phyloP scores from a whole-genome alignment of 2,888 invertebrate species.

The Apoda limacodes region DNA sequence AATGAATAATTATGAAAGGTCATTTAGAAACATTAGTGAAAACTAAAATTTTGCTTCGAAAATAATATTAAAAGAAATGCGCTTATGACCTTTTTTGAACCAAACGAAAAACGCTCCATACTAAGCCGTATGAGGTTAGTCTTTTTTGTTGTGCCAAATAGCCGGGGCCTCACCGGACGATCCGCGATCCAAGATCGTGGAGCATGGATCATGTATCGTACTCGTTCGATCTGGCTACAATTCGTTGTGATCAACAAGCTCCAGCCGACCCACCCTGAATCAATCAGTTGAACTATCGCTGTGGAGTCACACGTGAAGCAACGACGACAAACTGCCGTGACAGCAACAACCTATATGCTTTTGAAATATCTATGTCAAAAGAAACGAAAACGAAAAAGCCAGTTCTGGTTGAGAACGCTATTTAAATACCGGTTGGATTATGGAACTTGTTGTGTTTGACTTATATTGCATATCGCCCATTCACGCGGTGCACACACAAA shows the following conservation, averaged over 20 bases:
- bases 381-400: background rate
- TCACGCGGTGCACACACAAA: background rate
- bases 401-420: background rate
- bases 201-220: background rate
- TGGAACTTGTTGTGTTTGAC: too few relatives aligned
- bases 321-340: background rate
- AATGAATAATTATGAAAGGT: too few relatives aligned
- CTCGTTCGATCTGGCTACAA: background rate
- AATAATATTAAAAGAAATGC: too few relatives aligned
- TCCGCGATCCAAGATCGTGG: background rate
- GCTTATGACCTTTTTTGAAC: too few relatives aligned
- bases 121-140: too few relatives aligned
- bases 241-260: background rate
- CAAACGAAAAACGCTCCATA: too few relatives aligned
- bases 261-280: conserved; percentile 1
- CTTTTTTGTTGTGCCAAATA: too few relatives aligned
- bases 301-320: background rate
- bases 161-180: background rate
- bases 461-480: background rate
- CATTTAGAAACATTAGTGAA: too few relatives aligned
- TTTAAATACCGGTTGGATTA: too few relatives aligned
- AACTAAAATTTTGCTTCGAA: too few relatives aligned
- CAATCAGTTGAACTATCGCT: background rate
- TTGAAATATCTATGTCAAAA: background rate
- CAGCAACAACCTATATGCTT: background rate